These are phyloP conservation scores for Adelges cooleyi DNA, from an alignment of 1,140 invertebrate species.

Conservation along the genomic window DNA sequence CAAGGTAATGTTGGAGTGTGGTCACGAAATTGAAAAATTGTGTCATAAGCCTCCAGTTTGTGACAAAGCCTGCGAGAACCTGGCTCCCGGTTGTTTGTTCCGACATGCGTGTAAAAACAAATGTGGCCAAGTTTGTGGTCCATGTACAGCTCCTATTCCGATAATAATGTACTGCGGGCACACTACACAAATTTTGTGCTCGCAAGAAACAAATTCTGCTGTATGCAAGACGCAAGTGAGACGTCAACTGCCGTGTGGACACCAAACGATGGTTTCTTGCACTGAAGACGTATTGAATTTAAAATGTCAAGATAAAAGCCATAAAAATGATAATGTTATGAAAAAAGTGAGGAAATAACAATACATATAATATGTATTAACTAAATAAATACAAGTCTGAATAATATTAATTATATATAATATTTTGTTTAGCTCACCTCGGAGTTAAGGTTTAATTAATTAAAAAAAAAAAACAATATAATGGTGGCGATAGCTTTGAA, in stretches of 20 bases:
- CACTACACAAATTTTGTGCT: neutral
- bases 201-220: neutral
- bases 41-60: neutral
- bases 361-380: too few relatives aligned
- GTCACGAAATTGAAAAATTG: neutral
- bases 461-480: too few relatives aligned
- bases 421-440: too few relatives aligned
- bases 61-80: neutral
- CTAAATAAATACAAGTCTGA: too few relatives aligned
- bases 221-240: neutral
- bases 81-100: neutral
- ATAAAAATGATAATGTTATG: too few relatives aligned
- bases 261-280: conserved; percentile 30
- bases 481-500: too few relatives aligned
- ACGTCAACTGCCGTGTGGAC: neutral
- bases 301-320: too few relatives aligned
- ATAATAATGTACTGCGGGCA: conserved; percentile 6
- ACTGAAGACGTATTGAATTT: conserved; percentile 33
- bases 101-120: neutral
- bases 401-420: too few relatives aligned
- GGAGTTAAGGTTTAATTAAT: too few relatives aligned
- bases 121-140: neutral
- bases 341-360: too few relatives aligned
- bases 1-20: neutral
- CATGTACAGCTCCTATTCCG: neutral